Evolutionary conservation across 2,113 vertebrate species (phyloP).

Genomic region (Rana temporaria): DNA sequence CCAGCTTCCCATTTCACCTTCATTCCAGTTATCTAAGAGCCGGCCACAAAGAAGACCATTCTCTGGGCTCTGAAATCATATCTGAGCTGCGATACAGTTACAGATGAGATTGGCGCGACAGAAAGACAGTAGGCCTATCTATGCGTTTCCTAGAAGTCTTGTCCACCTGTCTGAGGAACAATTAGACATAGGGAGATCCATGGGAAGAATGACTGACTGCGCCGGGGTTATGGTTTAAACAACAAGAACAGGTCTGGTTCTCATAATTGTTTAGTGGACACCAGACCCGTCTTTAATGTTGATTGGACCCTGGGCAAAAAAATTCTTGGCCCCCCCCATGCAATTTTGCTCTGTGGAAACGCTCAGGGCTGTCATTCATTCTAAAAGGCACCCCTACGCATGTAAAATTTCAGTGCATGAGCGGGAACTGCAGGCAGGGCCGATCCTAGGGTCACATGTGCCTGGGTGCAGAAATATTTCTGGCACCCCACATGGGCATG

Average conservation of each 20-base stretch:
- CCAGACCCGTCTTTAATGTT: no score
- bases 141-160: not conserved
- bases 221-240: not conserved
- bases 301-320: no score
- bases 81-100: not conserved
- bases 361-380: no score
- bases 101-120: not conserved
- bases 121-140: not conserved
- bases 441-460: no score
- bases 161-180: not conserved
- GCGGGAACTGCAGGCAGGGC: no score
- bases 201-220: not conserved
- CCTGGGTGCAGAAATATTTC: no score
- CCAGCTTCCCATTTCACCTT: conserved; percentile 8
- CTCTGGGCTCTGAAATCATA: not conserved
- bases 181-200: not conserved
- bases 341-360: no score
- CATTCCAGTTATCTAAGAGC: not conserved
- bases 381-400: no score
- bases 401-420: no score
- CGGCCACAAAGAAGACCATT: not conserved
- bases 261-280: not conserved
- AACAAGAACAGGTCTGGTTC: conserved; percentile 10
- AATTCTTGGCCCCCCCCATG: no score
- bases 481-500: no score